Conservation (phyloP, 2,113 vertebrate species). For the Centrocercus urophasianus region DNA sequence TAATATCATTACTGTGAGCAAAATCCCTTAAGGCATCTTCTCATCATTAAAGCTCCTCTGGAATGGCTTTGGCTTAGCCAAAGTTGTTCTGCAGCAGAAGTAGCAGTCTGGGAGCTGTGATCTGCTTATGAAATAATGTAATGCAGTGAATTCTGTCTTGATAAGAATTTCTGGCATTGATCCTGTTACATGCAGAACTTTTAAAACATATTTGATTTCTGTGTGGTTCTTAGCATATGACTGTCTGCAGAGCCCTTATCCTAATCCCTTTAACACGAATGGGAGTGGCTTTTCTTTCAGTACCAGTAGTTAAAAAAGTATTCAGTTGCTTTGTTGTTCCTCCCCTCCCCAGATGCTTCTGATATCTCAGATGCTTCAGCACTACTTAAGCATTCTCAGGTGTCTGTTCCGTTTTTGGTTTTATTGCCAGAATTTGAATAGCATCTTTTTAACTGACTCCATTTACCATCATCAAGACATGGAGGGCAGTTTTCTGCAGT, state of each 20-base stretch:
- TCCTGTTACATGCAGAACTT: neutral
- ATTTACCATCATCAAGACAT: neutral
- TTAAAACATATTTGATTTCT: neutral
- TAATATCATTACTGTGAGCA: slow-evolving; percentile 17
- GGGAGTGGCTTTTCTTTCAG: neutral
- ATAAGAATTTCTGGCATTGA: slow-evolving; percentile 23
- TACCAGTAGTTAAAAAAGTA: neutral
- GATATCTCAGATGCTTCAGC: neutral
- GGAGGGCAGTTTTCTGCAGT: neutral
- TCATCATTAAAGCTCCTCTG: slow-evolving; percentile 44
- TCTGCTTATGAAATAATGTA: neutral
- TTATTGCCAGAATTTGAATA: neutral
- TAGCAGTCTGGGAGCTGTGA: neutral
- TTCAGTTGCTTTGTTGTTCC: neutral
- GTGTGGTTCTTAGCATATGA: neutral
- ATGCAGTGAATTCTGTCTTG: neutral
- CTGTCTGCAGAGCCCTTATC: neutral
- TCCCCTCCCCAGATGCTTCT: neutral
- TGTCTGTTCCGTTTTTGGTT: neutral
- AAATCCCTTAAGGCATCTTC: slow-evolving; percentile 30
- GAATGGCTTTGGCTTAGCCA: slow-evolving; percentile 27
- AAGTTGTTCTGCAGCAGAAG: neutral
- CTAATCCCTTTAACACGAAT: neutral
- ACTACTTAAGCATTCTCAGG: neutral
- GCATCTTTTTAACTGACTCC: neutral